phyloP scores from a whole-genome alignment of 1,140 invertebrate genomes.

The Solen grandis region DNA sequence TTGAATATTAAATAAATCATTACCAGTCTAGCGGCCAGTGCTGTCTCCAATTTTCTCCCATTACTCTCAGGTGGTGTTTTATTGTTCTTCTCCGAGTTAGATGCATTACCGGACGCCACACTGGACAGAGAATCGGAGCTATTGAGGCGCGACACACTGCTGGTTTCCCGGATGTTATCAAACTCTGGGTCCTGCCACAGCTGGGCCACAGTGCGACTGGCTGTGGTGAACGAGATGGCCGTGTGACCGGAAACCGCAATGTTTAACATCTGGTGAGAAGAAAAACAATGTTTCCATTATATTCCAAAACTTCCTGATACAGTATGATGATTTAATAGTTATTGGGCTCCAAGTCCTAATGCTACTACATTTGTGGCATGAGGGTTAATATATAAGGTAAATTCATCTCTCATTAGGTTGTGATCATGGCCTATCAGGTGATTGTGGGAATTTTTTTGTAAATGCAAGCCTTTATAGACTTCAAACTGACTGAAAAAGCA shows the following conservation, averaged over 20 bases:
- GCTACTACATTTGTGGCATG: no score
- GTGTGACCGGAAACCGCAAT: conserved; percentile 80
- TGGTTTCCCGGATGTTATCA: conserved; percentile 65
- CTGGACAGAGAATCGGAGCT: conserved; percentile 17
- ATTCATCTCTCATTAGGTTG: no score
- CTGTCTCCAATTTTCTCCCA: conserved; percentile 62
- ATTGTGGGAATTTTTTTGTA: no score
- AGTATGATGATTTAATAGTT: no score
- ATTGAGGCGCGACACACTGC: neutral
- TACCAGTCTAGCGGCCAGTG: conserved; percentile 81
- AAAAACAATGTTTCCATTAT: neutral
- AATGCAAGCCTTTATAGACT: no score
- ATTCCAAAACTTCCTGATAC: no score
- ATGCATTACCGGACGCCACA: neutral
- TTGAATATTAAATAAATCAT: no score
- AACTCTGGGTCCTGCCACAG: conserved; percentile 72
- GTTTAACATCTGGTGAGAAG: conserved; percentile 79
- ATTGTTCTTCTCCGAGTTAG: no score
- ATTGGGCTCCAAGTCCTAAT: no score
- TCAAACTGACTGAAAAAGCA: no score
- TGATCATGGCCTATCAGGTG: no score
- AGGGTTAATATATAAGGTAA: no score
- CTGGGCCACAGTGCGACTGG: conserved; percentile 68
- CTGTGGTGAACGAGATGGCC: conserved; percentile 65
- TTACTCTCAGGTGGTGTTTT: conserved; percentile 5